phyloP scores from a whole-genome alignment of 2,113 vertebrate species.

The Accipiter virgatus region DNA sequence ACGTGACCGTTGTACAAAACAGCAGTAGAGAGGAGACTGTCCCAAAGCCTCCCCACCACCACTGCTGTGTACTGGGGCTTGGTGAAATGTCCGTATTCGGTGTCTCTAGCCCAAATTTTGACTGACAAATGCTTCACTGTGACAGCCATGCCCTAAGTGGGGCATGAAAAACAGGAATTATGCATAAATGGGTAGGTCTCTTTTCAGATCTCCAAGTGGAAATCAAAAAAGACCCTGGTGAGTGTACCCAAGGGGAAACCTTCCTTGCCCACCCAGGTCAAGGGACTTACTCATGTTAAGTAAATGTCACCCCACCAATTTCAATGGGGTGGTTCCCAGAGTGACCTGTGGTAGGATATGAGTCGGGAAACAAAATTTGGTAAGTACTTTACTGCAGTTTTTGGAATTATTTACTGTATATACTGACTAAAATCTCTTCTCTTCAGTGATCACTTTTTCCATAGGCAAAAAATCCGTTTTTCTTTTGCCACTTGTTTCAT shows the following conservation, averaged over 20 bases:
- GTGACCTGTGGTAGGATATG: background rate
- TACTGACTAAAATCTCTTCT: background rate
- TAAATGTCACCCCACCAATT: background rate
- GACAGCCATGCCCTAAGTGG: background rate
- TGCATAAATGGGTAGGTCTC: background rate
- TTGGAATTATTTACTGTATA: background rate
- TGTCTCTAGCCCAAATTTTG: background rate
- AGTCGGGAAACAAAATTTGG: background rate
- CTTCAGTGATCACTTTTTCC: background rate
- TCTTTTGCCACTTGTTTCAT: background rate
- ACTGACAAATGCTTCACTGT: background rate
- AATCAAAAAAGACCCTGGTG: background rate
- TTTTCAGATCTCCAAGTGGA: background rate
- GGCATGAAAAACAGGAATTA: background rate
- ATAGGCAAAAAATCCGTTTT: background rate
- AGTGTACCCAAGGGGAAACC: background rate
- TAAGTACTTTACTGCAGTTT: background rate
- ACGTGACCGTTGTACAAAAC: background rate
- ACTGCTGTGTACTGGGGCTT: rapidly evolving
- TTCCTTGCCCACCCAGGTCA: background rate
- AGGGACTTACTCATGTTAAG: background rate
- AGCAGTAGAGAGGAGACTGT: background rate
- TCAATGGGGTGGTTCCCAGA: background rate
- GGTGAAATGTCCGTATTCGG: rapidly evolving
- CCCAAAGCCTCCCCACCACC: background rate